Base-by-base conservation (phyloP, 2,888 invertebrate genomes). In the Tribolium freemani region DNA sequence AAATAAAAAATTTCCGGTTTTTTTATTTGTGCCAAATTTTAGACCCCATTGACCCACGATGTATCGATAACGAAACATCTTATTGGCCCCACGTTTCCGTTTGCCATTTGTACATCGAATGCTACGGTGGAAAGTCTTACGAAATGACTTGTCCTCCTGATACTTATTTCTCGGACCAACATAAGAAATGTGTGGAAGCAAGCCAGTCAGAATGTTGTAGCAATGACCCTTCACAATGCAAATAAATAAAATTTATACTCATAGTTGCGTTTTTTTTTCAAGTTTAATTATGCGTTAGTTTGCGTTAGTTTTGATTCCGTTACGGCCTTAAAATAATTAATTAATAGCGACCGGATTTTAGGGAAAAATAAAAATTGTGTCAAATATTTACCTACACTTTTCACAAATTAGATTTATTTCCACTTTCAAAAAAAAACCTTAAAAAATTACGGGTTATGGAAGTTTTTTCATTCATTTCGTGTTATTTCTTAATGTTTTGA, bases 91-190 rank as follows among this genome's bases (percentile, higher is more conserved):
- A 69, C 45, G 72, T 72, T 1, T 13, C 0, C 3, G 31, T 58
- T 6, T 74, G 74, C 11, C 10, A 51, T 9, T 11, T 46, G 10
- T 74, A 66, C 21, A 57, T 68, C 3, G 69, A 74, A 64, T 74
- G 74, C 38, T 69, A 53, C 26, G 8, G 58, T 11, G 64, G 69
- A 1, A 10, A 58, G 9, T 63, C 63, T 3, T 68, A 58, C 53
- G 53, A 69, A 53, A 68, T 71, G 61, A 8, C 13, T 6, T 74
- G 74, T 46, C 71, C 67, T 6, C 30, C 30, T 8, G 31, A 30
- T 10, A 20, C 30, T 4, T 70, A 54, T 38, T 70, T 63, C 44
- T 61, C 61, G 16, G 63, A 54, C 9, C 21, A 20, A 44, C 20
- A 46, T 0, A 30, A 63, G 11, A 16, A 2, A 13, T 70, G 69